Percentiles rank a stretch among this genome's conserved stretches.
phyloP scores from a whole-genome alignment of 2,888 invertebrate species.

The Ennomos fuscantarius region DNA sequence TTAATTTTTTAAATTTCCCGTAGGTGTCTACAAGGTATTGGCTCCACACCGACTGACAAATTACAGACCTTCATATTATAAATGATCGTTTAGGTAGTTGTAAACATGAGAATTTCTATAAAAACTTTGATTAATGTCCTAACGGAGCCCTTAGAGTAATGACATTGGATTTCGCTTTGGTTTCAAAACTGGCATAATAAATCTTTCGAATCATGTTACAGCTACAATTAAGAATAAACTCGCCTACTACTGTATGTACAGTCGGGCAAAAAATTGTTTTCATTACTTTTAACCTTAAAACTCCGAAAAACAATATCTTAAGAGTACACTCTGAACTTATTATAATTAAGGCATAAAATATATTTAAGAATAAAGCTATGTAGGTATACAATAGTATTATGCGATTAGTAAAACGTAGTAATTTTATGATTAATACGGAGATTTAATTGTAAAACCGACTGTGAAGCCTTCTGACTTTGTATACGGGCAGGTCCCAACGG shows the following conservation, averaged over 20 bases:
- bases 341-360: too few relatives aligned
- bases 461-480: too few relatives aligned
- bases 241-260: slow-evolving; percentile 43
- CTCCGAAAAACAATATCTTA: too few relatives aligned
- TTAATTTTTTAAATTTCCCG: slow-evolving; percentile 21
- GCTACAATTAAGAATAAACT: slow-evolving; percentile 22
- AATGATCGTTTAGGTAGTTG: slow-evolving; percentile 55
- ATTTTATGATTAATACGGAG: too few relatives aligned
- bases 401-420: too few relatives aligned
- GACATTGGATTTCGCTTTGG: slow-evolving; percentile 61
- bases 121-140: slow-evolving; percentile 65
- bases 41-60: slow-evolving; percentile 46
- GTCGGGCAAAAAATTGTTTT: background rate
- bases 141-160: slow-evolving; percentile 66
- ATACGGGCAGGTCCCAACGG: too few relatives aligned
- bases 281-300: too few relatives aligned
- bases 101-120: slow-evolving; percentile 56
- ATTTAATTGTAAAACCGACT: too few relatives aligned
- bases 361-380: too few relatives aligned
- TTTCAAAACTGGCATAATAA: slow-evolving; percentile 66
- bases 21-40: slow-evolving; percentile 29
- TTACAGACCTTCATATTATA: slow-evolving; percentile 48
- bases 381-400: too few relatives aligned
- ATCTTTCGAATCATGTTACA: slow-evolving; percentile 49
- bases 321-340: too few relatives aligned